These are phyloP conservation scores for Mastomys natalensis DNA, from an alignment of 2,113 vertebrate genomes.

Conservation along the genomic window DNA sequence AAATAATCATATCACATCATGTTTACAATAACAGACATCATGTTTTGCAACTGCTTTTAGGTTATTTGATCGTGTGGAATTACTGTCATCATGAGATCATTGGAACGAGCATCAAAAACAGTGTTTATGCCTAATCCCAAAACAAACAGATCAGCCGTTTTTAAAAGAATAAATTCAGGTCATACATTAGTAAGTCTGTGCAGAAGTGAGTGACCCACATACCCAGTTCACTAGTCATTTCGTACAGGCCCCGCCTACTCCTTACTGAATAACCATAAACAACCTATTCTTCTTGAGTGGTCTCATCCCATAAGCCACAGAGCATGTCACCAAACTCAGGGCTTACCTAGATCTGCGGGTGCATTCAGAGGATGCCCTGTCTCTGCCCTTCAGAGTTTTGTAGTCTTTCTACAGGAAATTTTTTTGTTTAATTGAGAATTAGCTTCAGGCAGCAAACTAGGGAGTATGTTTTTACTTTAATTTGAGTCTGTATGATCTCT, in stretches of 20 bases:
- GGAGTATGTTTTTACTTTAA: neutral
- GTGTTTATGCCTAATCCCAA: neutral
- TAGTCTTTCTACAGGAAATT: neutral
- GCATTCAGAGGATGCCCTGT: neutral
- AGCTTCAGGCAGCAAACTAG: neutral
- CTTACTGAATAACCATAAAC: conserved; percentile 9
- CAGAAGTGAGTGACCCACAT: neutral
- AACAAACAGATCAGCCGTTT: neutral
- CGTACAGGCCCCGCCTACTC: neutral
- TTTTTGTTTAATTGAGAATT: conserved; percentile 22
- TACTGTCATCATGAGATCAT: neutral
- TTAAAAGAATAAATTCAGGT: neutral
- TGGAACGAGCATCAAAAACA: neutral
- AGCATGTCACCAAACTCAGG: neutral
- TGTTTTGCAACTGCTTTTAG: neutral
- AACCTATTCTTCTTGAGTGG: neutral
- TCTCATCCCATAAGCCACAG: neutral
- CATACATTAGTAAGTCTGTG: neutral
- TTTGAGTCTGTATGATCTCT: neutral
- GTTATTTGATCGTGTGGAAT: neutral
- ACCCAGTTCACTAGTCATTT: neutral
- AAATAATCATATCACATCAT: neutral
- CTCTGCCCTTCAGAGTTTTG: neutral
- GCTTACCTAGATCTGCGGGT: neutral
- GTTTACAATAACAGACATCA: neutral